Evolutionary conservation across 2,113 vertebrate genomes (phyloP), one percentile per base, ranked within the genome.

Genomic region (Carettochelys insculpta): DNA sequence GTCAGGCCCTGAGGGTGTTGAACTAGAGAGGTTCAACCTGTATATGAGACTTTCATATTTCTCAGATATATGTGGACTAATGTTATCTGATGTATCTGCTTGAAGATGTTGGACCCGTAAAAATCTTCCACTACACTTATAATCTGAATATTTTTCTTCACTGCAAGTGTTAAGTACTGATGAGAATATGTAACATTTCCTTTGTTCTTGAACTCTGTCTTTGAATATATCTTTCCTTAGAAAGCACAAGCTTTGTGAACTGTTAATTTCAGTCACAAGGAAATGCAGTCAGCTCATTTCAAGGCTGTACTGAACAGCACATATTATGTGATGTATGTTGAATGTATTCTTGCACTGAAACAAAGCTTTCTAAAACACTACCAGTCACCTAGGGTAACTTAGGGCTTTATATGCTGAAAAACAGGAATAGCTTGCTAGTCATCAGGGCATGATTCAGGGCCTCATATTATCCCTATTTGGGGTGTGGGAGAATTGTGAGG

Each of bases 271-370:
- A 2, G 31, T 17, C 20, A 34, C 2, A 0, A 16, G 38, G 77
- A 13, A 54, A 1, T 0, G 1, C 54, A 2, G 2, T 48, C 0
- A 31, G 0, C 31, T 31, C 0, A 1, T 52, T 82, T 13, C 25
- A 0, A 3, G 81, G 86, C 2, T 12, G 45, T 1, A 8, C 20
- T 1, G 80, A 22, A 5, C 85, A 77, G 65, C 65, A 3, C 6
- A 4, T 24, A 73, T 25, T 61, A 11, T 0, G 14, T 1, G 58
- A 3, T 41, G 47, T 56, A 75, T 8, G 48, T 1, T 0, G 52
- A 2, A 0, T 3, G 27, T 25, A 25, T 45, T 41, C 3, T 4
- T 47, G 10, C 14, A 24, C 75, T 0, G 0, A 19, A 73, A 27
- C 14, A 3, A 31, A 43, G 50, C 56, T 68, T 24, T 9, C 45